phyloP scores from a whole-genome alignment of 2,797 vertebrate genomes.

The Alca torda region DNA sequence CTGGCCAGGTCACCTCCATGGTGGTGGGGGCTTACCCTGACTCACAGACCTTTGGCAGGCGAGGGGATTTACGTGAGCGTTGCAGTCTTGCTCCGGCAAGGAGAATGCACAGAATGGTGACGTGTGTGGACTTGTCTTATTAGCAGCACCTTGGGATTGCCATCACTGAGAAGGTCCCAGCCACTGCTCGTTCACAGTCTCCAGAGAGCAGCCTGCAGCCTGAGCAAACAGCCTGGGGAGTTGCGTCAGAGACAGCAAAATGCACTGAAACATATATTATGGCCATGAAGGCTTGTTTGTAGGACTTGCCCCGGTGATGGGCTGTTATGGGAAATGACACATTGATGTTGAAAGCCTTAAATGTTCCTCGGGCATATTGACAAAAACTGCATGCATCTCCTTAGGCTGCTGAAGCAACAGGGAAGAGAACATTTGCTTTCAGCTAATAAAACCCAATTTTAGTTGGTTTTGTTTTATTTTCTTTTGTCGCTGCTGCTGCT shows the following conservation, averaged over 20 bases:
- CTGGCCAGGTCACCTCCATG: rapidly evolving
- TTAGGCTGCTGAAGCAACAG: constrained; percentile 5
- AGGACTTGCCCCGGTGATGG: not conserved
- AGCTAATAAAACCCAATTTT: not conserved
- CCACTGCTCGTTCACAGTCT: constrained; percentile 8
- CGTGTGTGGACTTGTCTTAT: not conserved
- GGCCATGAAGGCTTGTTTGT: not conserved
- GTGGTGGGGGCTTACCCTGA: not conserved
- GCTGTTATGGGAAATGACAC: constrained; percentile 33
- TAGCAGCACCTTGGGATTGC: not conserved
- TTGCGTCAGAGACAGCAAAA: not conserved
- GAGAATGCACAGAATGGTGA: not conserved
- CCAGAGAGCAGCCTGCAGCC: constrained; percentile 4
- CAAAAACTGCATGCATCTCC: not conserved
- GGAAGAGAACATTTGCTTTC: not conserved
- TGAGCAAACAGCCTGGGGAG: not conserved
- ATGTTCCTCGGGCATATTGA: constrained; percentile 12
- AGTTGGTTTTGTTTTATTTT: not conserved
- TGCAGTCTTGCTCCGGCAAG: not conserved
- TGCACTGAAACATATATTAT: not conserved
- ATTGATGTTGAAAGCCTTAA: constrained; percentile 20
- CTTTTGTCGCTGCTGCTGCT: not conserved
- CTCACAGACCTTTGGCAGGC: not conserved
- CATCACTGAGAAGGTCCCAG: not conserved
- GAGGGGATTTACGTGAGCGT: not conserved